Base-by-base conservation (phyloP, 1,140 invertebrate species). In the Lasioglossum albipes region DNA sequence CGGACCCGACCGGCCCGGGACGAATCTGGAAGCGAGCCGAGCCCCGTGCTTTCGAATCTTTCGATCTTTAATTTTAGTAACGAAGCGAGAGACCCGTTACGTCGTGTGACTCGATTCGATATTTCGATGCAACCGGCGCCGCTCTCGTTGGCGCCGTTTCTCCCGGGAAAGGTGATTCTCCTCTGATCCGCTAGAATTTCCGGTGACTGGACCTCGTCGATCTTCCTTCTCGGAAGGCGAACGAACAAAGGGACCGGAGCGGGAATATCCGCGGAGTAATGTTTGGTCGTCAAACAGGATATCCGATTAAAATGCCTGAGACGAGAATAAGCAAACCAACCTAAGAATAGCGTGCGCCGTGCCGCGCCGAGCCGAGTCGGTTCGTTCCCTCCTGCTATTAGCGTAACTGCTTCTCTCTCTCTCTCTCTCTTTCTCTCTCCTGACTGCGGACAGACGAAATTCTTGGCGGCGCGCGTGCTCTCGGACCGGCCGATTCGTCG, bases 201-300 rank as follows among this genome's bases (percentile, higher is more conserved):
- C 69, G 54, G n/a, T 31, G 76, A 73, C 59, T 49, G 2, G 18
- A 20, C 27, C 27, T 27, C 77, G 13, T 4, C 12, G n/a, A 9
- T 22, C 16, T 16, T 27, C 27, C 52, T 74, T 59, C 67, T 49
- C 66, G 57, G 49, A 68, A 79, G 13, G 2, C 2, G 9, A 13
- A 61, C 27, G 45, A 41, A n/a, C 31, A 61, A 76, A 81, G 57
- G 61, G 13, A 70, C 22, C 41, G 22, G 13, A 45, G 54, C 45
- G n/a, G 66, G 45, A 71, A 82, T 65, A 59, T 61, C 18, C 62
- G 20, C 45, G 66, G 41, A 22, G 31, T 18, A 45, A 74, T 70
- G 85, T 87, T 86, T 87, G 70, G 77, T 86, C 84, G 67, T 74
- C 81, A 83, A 87, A 87, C 86, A 87, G 85, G 70, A 87, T 87